Base-by-base conservation (phyloP, 2,113 vertebrate species). In the Orientallactaga bullata region DNA sequence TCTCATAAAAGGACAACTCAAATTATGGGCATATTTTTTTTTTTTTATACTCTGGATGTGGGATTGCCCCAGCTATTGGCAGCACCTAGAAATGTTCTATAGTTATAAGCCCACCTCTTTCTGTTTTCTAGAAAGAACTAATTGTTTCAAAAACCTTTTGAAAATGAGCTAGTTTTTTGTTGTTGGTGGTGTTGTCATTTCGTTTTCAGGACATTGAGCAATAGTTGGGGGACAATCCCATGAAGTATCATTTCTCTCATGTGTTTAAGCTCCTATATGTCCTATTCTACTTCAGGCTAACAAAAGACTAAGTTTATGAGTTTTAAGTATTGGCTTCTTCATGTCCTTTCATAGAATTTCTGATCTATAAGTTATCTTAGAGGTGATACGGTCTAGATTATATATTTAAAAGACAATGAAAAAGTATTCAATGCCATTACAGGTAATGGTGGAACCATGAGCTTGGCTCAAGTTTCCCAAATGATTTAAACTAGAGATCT, bases 1-100 rank as follows among this genome's bases (percentile, higher is more conserved):
- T 61, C 21, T 88, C 35, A n/a, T 6, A 89, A 24, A 94, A 85
- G 20, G 35, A 55, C 65, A 58, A 76, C 51, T 93, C 42, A 95
- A 82, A 91, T 85, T 78, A 83, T 32, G 78, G 55, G 15, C 32
- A 23, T 11, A 5, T 65, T 80, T 0, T 0, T 92, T 93, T 80
- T 63, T 76, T 37, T 77, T 47, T 37, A 28, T 5, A 51, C 79
- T 42, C 42, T 76, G 32, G 39, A 74, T 84, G 4, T 37, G 12
- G 3, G 4, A 58, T 32, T 74, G 2, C 63, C 60, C 18, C 42
- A 21, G 24, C 10, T 65, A 9, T 21, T 61, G 30, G 65, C 28
- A 76, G 65, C 8, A 89, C 7, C 68, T 63, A 78, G 87, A 47
- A 9, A 28, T 78, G 39, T 23, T 93, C 39, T 74, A 1, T 72